Base-by-base conservation (phyloP, 2,888 invertebrate genomes). In the Leistus spinibarbis region DNA sequence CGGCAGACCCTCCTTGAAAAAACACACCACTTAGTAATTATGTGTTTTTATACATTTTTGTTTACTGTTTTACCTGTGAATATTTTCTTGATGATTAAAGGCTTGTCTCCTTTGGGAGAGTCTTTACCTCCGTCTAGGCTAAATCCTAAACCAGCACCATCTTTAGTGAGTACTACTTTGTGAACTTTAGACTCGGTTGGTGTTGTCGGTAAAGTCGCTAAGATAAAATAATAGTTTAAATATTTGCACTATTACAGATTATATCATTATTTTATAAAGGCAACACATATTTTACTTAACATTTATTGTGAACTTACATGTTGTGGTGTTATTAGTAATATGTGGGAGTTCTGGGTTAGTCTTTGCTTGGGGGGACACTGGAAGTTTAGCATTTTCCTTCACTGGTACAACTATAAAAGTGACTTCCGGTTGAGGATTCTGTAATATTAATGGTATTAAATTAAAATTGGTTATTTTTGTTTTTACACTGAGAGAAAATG, bases 61-160 rank as follows among this genome's bases (percentile, higher is more conserved):
- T 0, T 40, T 66, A 64, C 57, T 76, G 53, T 82, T 85, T 84
- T 86, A 97, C 97, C 97, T 88, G 95, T 95, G 84, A 97, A 98
- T 80, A 98, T 92, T 87, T 97, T 96, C 86, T 97, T 97, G 81
- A 98, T 92, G 69, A 93, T 91, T 77, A 98, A 90, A 64, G 97
- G 96, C 81, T 92, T 90, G 85, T 97, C 95, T 22, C 98, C 98
- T 77, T 91, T 88, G 4, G 95, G 95, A 22, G 97, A 97, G 84
- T 95, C 96, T 79, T 93, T 92, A 66, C 98, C 98, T 69, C 98
- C 98, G 82, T 97, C 97, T 78, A 98, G 90, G 81, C 97, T 96
- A 85, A 98, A 97, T 68, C 98, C 98, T 74, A 98, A 89, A 3
- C 97, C 97, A 78, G 95, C 93, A 77, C 95, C 95, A 81, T 94